These are phyloP conservation scores for Cheilosia grossa DNA, from an alignment of 2,888 invertebrate genomes.

Conservation along the genomic window DNA sequence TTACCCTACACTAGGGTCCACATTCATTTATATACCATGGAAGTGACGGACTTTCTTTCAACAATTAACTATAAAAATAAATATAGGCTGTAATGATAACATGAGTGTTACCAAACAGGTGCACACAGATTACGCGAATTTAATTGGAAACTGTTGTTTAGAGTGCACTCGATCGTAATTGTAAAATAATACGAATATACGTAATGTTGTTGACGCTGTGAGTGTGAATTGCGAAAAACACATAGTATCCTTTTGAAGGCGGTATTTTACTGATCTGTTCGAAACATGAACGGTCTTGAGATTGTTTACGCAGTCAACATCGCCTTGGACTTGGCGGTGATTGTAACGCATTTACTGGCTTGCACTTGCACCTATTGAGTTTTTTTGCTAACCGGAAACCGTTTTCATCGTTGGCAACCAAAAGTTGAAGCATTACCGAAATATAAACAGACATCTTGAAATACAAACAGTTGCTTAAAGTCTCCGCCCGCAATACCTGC, in stretches of 20 bases:
- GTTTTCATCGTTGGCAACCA: too few relatives aligned
- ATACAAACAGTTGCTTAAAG: too few relatives aligned
- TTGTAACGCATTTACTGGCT: too few relatives aligned
- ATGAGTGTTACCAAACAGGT: not conserved
- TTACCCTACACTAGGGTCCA: slow-evolving; percentile 32
- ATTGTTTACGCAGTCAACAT: too few relatives aligned
- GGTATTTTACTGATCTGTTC: not conserved
- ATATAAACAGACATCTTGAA: too few relatives aligned
- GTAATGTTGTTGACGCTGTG: not conserved
- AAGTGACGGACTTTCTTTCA: not conserved
- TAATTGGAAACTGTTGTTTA: slow-evolving; percentile 8
- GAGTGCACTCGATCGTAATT: slow-evolving; percentile 13
- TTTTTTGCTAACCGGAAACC: too few relatives aligned
- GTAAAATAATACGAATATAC: slow-evolving; percentile 20
- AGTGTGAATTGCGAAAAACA: slow-evolving; percentile 5
- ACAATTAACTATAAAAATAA: slow-evolving; percentile 4
- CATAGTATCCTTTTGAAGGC: too few relatives aligned
- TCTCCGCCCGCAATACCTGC: too few relatives aligned
- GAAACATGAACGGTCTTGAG: too few relatives aligned
- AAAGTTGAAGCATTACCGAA: too few relatives aligned
- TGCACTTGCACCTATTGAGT: too few relatives aligned
- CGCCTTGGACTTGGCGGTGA: too few relatives aligned
- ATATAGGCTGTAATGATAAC: slow-evolving; percentile 19
- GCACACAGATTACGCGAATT: slow-evolving; percentile 6
- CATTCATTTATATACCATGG: slow-evolving; percentile 48